These are phyloP conservation scores for Euzetes globulus DNA, from an alignment of 2,888 invertebrate genomes.

Conservation along the genomic window DNA sequence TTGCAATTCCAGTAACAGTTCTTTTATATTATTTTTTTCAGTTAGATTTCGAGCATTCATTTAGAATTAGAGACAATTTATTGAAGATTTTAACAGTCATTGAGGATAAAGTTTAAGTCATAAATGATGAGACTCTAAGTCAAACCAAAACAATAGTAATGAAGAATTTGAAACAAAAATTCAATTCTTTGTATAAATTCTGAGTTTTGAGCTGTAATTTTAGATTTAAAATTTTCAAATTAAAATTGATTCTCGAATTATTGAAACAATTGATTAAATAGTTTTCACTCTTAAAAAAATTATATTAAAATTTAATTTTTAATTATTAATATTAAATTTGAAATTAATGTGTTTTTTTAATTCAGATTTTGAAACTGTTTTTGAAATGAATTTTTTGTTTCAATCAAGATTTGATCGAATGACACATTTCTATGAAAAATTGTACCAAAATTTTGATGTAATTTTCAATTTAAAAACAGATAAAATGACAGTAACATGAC, in stretches of 20 bases:
- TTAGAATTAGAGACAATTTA: neutral
- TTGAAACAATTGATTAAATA: neutral
- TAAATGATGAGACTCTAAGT: constrained; percentile 27
- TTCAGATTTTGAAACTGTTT: no score
- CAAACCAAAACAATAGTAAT: neutral
- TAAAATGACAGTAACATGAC: no score
- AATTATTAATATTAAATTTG: no score
- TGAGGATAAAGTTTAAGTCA: constrained; percentile 13
- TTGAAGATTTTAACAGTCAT: neutral
- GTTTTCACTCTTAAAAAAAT: no score
- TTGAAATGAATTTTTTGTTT: no score
- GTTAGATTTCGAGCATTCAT: neutral
- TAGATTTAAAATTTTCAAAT: neutral
- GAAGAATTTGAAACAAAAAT: neutral
- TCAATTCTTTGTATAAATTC: neutral
- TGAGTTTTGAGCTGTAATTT: neutral
- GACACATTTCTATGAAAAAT: no score
- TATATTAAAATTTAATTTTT: no score
- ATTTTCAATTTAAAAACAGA: no score
- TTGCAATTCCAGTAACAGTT: neutral
- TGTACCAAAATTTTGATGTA: no score
- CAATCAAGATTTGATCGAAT: no score
- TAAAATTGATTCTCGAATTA: neutral
- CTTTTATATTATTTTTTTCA: neutral
- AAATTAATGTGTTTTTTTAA: no score